Evolutionary conservation across 2,113 vertebrate genomes (phyloP).

Genomic region (Podarcis raffonei): DNA sequence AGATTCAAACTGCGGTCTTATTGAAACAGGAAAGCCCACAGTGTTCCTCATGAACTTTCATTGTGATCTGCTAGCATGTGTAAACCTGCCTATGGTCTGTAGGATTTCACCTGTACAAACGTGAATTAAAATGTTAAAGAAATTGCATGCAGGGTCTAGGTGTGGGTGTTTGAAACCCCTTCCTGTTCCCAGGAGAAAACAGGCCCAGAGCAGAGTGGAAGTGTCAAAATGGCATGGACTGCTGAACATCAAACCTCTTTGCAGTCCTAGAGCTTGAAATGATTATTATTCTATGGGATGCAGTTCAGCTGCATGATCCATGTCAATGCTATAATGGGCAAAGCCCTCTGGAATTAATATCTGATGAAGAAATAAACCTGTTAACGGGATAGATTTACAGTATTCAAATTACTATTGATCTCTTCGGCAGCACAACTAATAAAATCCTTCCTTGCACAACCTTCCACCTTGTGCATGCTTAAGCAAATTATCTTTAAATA

Average conservation of each 20-base stretch:
- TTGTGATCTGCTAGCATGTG: neutral
- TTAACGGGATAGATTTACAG: constrained; percentile 70
- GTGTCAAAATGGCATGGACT: neutral
- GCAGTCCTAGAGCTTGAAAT: neutral
- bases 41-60: neutral
- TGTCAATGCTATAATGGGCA: constrained; percentile 20
- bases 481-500: constrained; percentile 75
- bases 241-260: neutral
- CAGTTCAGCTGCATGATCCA: constrained; percentile 21
- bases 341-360: constrained; percentile 70
- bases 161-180: neutral
- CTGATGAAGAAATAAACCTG: constrained; percentile 72
- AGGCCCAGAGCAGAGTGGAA: neutral
- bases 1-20: neutral
- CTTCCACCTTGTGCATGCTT: constrained; percentile 57
- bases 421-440: constrained; percentile 55
- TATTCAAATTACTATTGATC: constrained; percentile 75
- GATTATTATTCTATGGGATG: neutral
- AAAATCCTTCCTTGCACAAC: constrained; percentile 57
- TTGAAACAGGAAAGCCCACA: neutral
- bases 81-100: neutral
- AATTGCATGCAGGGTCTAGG: neutral
- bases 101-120: no score
- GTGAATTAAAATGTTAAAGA: neutral
- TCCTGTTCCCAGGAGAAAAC: neutral